Base-by-base conservation (phyloP, 2,797 vertebrate species). In the Aulostomus chinensis region DNA sequence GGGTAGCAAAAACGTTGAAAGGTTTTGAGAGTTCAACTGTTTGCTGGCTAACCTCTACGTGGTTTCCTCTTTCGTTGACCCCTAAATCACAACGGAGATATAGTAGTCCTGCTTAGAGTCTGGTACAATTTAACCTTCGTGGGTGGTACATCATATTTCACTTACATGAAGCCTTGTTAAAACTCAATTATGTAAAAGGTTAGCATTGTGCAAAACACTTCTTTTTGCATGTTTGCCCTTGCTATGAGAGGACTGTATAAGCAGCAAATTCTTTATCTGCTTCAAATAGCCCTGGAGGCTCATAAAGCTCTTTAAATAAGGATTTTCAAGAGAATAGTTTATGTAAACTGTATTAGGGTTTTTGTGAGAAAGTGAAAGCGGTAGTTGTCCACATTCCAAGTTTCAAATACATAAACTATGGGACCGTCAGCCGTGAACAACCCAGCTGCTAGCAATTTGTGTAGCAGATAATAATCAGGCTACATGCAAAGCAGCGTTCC, bases 361-460 rank as follows among this genome's bases (percentile, higher is more conserved):
- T 83, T 81, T 86, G 85, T 92, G 91, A 93, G 90, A 94, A 94
- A 92, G 76, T 90, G 86, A 92, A 93, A 92, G 92, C 91, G 78
- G 88, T 91, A 93, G 94, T 90, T 93, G 93, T 93, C 90, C 89
- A 75, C 93, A 95, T 96, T 94, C 93, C 93, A 92, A 91, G 87
- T 94, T 96, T 93, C 90, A 86, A n/a, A 93, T 93, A 91, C 76
- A 93, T 92, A 95, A 96, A 94, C 92, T 93, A 76, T 82, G 64
- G 83, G 90, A 92, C 88, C 77, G 82, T 93, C 33, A 59, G 77
- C 90, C 89, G 76, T 82, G 91, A 94, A 93, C 75, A 87, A 85
- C 26, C 76, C 92, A 96, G 94, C 94, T 96, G 94, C 88, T 93
- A 94, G 91, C 92, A 94, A 95, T 96, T 94, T 94, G 76, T 88